These are phyloP conservation scores for Heterohyrax brucei DNA, from an alignment of 2,797 vertebrate species.

Conservation along the genomic window DNA sequence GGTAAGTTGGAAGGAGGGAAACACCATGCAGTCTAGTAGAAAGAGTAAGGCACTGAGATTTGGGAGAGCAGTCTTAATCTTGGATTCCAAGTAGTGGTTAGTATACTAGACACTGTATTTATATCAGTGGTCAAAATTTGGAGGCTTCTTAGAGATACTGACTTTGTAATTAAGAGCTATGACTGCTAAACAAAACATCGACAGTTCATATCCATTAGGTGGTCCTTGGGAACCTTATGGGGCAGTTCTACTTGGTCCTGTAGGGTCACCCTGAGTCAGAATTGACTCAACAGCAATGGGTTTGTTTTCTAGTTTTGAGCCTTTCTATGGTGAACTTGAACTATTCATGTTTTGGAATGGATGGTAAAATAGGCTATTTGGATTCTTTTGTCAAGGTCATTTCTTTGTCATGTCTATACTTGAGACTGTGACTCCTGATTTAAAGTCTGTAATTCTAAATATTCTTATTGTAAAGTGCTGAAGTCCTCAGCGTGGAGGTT, in stretches of 20 bases:
- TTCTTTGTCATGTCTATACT: not conserved
- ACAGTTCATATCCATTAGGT: too few relatives aligned
- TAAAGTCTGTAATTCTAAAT: conserved; percentile 51
- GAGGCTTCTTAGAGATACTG: not conserved
- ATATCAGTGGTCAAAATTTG: conserved; percentile 3
- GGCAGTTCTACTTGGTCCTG: too few relatives aligned
- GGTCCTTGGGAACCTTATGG: too few relatives aligned
- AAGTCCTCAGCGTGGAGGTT: not conserved
- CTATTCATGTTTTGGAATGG: not conserved
- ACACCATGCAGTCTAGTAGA: not conserved
- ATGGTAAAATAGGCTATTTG: not conserved
- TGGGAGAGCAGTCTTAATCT: not conserved
- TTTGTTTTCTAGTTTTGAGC: too few relatives aligned
- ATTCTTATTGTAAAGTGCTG: conserved; percentile 13
- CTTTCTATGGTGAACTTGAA: not conserved
- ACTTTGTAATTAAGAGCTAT: not conserved
- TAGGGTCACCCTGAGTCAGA: too few relatives aligned
- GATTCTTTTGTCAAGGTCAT: not conserved
- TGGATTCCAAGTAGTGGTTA: not conserved
- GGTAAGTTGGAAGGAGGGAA: not conserved
- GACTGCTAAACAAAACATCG: too few relatives aligned
- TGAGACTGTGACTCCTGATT: conserved; percentile 39
- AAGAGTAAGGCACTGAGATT: not conserved
- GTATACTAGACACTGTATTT: not conserved
- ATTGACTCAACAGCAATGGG: too few relatives aligned